phyloP scores from a whole-genome alignment of 2,888 invertebrate genomes.

The Meandrusa payeni region DNA sequence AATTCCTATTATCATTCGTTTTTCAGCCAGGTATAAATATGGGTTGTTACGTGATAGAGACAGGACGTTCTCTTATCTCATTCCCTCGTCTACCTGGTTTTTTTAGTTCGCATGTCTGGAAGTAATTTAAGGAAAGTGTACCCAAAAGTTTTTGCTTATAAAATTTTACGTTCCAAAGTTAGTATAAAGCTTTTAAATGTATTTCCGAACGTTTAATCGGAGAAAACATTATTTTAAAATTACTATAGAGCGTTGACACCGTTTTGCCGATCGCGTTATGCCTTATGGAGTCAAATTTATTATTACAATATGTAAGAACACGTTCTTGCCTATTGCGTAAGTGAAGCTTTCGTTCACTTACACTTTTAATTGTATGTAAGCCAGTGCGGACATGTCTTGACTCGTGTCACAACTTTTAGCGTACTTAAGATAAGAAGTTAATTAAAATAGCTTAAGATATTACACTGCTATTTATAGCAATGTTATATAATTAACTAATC shows the following conservation, averaged over 20 bases:
- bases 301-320: constrained; percentile 1
- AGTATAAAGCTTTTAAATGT: neutral
- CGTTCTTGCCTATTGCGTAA: constrained; percentile 13
- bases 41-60: constrained; percentile 12
- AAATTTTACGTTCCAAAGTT: neutral
- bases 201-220: neutral
- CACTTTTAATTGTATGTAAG: constrained; percentile 11
- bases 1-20: constrained; percentile 18
- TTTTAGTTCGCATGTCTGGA: neutral
- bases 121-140: neutral
- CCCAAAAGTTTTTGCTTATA: neutral
- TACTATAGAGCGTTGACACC: constrained; percentile 2
- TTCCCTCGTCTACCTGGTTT: constrained; percentile 4
- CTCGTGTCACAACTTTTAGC: neutral
- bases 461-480: constrained; percentile 3
- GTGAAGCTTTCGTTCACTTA: constrained; percentile 8
- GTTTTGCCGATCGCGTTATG: constrained; percentile 1
- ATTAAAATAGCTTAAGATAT: neutral
- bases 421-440: neutral
- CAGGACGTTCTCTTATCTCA: neutral
- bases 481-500: no score
- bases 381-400: constrained; percentile 2
- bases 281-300: constrained; percentile 7
- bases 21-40: constrained; percentile 16
- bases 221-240: constrained; percentile 6